Conservation (phyloP, 2,888 invertebrate genomes). For the Archaeoteleia sp. region DNA sequence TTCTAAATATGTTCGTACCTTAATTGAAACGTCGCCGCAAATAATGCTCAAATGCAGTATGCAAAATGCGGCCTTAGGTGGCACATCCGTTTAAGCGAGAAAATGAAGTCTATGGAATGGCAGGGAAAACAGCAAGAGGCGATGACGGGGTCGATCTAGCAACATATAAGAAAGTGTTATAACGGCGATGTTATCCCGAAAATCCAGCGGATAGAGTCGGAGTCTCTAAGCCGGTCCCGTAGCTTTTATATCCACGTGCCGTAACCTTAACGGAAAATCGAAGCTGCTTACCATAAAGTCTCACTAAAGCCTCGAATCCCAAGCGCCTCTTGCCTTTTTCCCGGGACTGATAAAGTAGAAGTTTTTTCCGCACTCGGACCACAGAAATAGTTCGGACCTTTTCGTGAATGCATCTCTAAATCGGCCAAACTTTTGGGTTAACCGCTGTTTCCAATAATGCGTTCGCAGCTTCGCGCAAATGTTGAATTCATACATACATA, state of each 20-base stretch:
- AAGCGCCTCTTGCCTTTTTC: slow-evolving; percentile 56
- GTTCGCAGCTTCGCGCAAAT: slow-evolving; percentile 32
- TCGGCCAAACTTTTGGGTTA: slow-evolving; percentile 43
- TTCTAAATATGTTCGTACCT: slow-evolving; percentile 1
- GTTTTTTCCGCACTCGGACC: slow-evolving; percentile 28
- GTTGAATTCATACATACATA: slow-evolving; percentile 46
- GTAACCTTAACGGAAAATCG: slow-evolving; percentile 73
- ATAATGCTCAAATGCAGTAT: slow-evolving; percentile 3
- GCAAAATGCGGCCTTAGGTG: background rate
- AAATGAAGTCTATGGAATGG: slow-evolving; percentile 29
- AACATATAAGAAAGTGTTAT: slow-evolving; percentile 58
- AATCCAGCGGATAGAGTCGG: slow-evolving; percentile 64
- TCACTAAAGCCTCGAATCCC: slow-evolving; percentile 67
- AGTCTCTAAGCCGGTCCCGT: slow-evolving; percentile 58
- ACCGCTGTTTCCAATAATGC: slow-evolving; percentile 39
- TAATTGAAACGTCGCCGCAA: slow-evolving; percentile 9
- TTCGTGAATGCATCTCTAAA: slow-evolving; percentile 41
- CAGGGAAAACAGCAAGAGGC: slow-evolving; percentile 42
- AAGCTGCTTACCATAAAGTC: slow-evolving; percentile 73
- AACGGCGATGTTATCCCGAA: slow-evolving; percentile 63
- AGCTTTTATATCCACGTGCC: slow-evolving; percentile 58
- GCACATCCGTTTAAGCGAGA: slow-evolving; percentile 26
- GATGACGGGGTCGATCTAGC: slow-evolving; percentile 36
- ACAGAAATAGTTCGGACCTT: slow-evolving; percentile 38
- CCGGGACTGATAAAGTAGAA: slow-evolving; percentile 60